Base-by-base conservation (phyloP, 2,797 vertebrate species). In the Sebastes paucispinis region DNA sequence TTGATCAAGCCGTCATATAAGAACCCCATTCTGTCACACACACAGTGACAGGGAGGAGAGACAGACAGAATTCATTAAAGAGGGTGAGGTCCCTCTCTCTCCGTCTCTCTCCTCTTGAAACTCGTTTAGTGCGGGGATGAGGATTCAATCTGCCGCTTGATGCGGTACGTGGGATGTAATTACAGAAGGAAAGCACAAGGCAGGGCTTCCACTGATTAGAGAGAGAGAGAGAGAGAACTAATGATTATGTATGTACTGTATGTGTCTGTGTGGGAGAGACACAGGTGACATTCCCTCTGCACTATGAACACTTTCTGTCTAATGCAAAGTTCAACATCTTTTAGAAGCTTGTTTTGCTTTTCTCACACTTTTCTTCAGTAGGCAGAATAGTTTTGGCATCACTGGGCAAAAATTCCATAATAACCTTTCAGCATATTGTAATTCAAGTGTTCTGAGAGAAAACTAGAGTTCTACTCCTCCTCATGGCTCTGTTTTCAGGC, bases 161-260 rank as follows among this genome's bases (percentile, higher is more conserved):
- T 85, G 86, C 22, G 8, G 75, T 71, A 69, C 5, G 83, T 86
- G 83, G 88, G 88, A 84, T 88, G 88, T 94, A 94, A 93, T 93
- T 91, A 93, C 85, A 86, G 87, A 73, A 76, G 75, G 81, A 68
- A 77, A 79, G 82, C 81, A 74, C 10, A 60, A 87, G 85, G 82
- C 86, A 87, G 84, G 82, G 87, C 82, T 74, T 80, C 70, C 18
- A 67, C 82, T 91, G 89, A 91, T 94, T 91, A 90, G 81, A 77
- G 55, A 81, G 80, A 69, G 80, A 81, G 78, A 65, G 79, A 78
- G 68, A 50, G 43, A 84, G 55, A 82, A 63, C 70, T 86, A 77
- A 91, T 87, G 82, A 87, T 88, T 81, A 78, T 84, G 82, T 75
- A 82, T 77, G 70, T 81, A 3, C 52, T 47, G 55, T 79, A 22